Base-by-base conservation (phyloP, 2,888 invertebrate genomes). In the Drosophila leonis region DNA sequence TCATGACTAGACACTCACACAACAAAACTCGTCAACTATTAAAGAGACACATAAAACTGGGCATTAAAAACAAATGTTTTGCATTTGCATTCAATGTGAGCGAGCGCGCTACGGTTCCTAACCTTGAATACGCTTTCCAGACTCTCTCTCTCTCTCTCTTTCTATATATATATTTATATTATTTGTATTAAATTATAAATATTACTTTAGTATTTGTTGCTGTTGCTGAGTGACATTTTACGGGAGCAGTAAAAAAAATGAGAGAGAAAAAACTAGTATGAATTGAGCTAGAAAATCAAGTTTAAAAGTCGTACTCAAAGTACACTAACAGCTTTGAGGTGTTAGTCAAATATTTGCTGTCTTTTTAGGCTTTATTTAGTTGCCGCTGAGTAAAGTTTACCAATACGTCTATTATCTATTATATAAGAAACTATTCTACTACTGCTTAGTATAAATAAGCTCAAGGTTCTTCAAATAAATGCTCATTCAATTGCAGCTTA, bases 21-120 rank as follows among this genome's bases (percentile, higher is more conserved):
- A 46, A 13, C 42, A 41, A 49, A 37, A 72, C 60, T 59, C 76
- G 64, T 71, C 44, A 63, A 64, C 77, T 75, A 75, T 78, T 76
- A 67, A 62, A 48, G 49, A 56, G 20, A 71, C 48, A 62, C 65
- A 52, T 78, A 55, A 77, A 79, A 61, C 33, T 62, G 24, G 70
- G 54, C 75, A 73, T 59, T 78, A 61, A 65, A 49, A 56, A 61
- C 59, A 75, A 79, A 75, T 70, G 59, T 57, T 77, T 74, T 57
- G 55, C 75, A 77, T 77, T 77, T 78, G 77, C 79, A 77, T 77
- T 63, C 76, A 74, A 64, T 59, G 52, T 41, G 65, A 62, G 54
- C 33, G 29, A 63, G 54, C 33, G 29, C 57, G 31, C 42, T 24
- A 37, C 42, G 35, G 46, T 39, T 63, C 37, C 60, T 69, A 69